Base-by-base conservation (phyloP, 53 echinoderm and acorn worm genomes). In the Astropecten irregularis region DNA sequence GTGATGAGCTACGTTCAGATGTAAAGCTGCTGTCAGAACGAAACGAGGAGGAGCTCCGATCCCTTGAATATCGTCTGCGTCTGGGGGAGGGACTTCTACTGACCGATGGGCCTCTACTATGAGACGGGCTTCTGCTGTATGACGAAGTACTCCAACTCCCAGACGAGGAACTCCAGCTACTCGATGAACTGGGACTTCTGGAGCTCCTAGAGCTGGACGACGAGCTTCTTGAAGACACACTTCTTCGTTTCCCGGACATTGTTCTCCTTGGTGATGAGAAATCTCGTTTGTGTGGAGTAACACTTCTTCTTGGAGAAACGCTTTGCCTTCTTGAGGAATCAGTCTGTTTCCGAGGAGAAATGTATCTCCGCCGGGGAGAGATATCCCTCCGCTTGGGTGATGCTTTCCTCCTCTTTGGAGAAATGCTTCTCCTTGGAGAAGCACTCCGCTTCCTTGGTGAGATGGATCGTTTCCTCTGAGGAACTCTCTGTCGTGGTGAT, bases 131-230 rank as follows among this genome's bases (percentile, higher is more conserved):
- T 39, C 76, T 58, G 34, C 58, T 76, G 40, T 40, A 28, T 2
- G 57, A 40, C 26, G 38, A 57, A 49, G 79, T 61, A 31, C 61
- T 79, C 79, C 79, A 79, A 79, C 79, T 79, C n/a, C 40, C 44
- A 47, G 79, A 29, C 35, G 42, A 82, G 48, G 39, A 87, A 73
- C 13, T 83, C 89, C 58, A 95, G 86, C 61, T 89, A 72, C 70
- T 89, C 79, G 46, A 95, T 50, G 84, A 95, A 64, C 87, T 95
- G 70, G 20, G 89, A 84, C 68, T 91, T 83, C 73, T 86, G 66
- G 79, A 67, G 81, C 89, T 55, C 82, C 86, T 3, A 83, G 89
- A 27, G 89, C 82, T 42, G 83, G 86, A 13, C 28, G 67, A 47
- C 44, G 67, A 79, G 61, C 79, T 79, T 61, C 79, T 61, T 44